Evolutionary conservation across 2,888 invertebrate genomes (phyloP), one percentile per base, ranked within the genome.

Genomic region (Euspilapteryx auroguttella): DNA sequence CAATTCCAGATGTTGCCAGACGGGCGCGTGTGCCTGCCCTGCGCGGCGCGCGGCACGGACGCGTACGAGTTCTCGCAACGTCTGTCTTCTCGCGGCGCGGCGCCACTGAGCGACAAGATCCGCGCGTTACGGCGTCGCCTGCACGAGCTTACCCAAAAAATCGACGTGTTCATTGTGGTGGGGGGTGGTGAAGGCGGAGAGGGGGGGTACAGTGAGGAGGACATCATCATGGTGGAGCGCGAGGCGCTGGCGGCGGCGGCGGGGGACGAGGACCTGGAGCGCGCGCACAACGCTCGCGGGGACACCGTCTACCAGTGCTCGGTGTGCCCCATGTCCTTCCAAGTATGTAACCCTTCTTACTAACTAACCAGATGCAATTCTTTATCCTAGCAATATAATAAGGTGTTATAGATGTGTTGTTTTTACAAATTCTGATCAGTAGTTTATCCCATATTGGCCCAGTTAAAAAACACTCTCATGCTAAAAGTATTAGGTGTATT

Each of bases 81-180:
- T 1, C 42, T 71, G 2, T 42, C 51, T 1, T 30, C 54, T 1
- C 47, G 41, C 11, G 47, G 49, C 0, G 46, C 47, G 0, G 61
- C 65, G 0, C 64, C 71, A 0, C 54, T 73, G 6, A 64, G 68
- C 25, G 71, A 73, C 31, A 71, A 71, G 41, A 69, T 73, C 14
- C 49, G 65, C 3, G 59, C 66, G 1, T 36, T 73, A 14, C 48
- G 73, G 4, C 47, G 56, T 8, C 55, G 59, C 24, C 38, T 73
- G 5, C 59, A 68, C 27, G 69, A 71, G 36, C 38, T 73, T 20
- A 71, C 73, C 0, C 66, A 71, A 43, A 69, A 69, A 42, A 68
- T 75, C 12, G 71, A 73, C 30, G 73, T 75, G 12, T 73, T 69
- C 39, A 71, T 73, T 20, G 73, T 73, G 14, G 71, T 73, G 22